Evolutionary conservation across 2,888 invertebrate species (phyloP).

Genomic region (Drosophila fulvimacula): DNA sequence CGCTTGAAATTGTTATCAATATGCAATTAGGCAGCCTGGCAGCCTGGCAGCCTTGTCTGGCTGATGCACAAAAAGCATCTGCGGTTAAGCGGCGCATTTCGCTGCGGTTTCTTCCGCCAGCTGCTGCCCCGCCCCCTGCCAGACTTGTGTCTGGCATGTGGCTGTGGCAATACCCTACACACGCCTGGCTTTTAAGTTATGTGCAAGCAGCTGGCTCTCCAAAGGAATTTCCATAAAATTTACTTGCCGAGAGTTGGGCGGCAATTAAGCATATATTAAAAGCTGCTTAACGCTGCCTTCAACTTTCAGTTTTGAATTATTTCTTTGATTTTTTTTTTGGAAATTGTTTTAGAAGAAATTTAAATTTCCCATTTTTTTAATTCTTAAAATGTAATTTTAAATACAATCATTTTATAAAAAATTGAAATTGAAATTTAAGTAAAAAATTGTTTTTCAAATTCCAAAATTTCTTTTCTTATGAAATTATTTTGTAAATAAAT

Average conservation of each 20-base stretch:
- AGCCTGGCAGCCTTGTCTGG: too few relatives aligned
- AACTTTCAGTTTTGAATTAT: background rate
- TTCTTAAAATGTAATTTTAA: too few relatives aligned
- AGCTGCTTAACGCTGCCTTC: background rate
- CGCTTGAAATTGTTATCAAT: slow-evolving; percentile 75
- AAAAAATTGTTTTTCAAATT: too few relatives aligned
- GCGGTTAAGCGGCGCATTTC: slow-evolving; percentile 57
- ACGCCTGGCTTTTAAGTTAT: background rate
- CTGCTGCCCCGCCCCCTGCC: background rate
- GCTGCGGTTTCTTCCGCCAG: slow-evolving; percentile 50
- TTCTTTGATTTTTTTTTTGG: background rate
- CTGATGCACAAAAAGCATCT: slow-evolving; percentile 56
- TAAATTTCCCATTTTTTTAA: too few relatives aligned
- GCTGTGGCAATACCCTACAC: slow-evolving; percentile 8
- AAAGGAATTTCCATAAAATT: background rate
- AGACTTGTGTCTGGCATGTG: background rate
- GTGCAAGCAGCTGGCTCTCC: background rate
- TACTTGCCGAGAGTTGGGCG: background rate
- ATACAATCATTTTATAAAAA: too few relatives aligned
- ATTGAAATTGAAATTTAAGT: too few relatives aligned
- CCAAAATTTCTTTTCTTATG: too few relatives aligned
- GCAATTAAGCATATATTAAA: background rate
- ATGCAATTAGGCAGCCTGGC: slow-evolving; percentile 66
- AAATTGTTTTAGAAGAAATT: too few relatives aligned
- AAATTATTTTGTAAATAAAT: too few relatives aligned